phyloP scores from a whole-genome alignment of 2,797 vertebrate genomes.

The Amniataba percoides region DNA sequence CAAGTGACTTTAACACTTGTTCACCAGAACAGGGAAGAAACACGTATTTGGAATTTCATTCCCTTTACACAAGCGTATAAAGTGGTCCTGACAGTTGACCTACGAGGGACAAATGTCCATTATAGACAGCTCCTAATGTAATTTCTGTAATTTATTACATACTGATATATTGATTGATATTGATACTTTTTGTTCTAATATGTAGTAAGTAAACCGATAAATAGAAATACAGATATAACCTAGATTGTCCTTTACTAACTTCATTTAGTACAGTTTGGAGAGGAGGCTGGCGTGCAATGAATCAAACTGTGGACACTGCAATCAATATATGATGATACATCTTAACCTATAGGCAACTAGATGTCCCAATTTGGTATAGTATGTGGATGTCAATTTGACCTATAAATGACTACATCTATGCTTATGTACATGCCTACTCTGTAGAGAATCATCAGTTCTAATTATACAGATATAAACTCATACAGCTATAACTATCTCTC shows the following conservation, averaged over 20 bases:
- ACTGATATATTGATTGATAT: not conserved
- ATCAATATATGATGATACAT: not conserved
- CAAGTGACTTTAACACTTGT: constrained; percentile 70
- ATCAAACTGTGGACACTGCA: not conserved
- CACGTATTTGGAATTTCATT: constrained; percentile 61
- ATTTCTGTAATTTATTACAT: not conserved
- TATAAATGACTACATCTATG: constrained; percentile 12
- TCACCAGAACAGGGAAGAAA: constrained; percentile 54
- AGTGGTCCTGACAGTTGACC: constrained; percentile 37
- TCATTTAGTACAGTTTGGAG: no score
- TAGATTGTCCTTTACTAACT: not conserved
- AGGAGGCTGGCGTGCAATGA: not conserved
- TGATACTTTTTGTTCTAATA: not conserved
- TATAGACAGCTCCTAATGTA: not conserved
- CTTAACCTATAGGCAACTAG: not conserved
- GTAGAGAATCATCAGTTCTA: constrained; percentile 15
- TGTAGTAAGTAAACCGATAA: not conserved
- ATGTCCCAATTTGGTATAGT: not conserved
- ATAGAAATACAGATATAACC: not conserved
- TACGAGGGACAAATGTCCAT: constrained; percentile 23
- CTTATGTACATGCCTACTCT: not conserved
- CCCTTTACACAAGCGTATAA: constrained; percentile 34
- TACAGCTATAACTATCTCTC: not conserved
- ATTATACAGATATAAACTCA: not conserved
- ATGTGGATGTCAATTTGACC: constrained; percentile 12